phyloP scores from a whole-genome alignment of 2,888 invertebrate genomes.

The Protonemura montana region DNA sequence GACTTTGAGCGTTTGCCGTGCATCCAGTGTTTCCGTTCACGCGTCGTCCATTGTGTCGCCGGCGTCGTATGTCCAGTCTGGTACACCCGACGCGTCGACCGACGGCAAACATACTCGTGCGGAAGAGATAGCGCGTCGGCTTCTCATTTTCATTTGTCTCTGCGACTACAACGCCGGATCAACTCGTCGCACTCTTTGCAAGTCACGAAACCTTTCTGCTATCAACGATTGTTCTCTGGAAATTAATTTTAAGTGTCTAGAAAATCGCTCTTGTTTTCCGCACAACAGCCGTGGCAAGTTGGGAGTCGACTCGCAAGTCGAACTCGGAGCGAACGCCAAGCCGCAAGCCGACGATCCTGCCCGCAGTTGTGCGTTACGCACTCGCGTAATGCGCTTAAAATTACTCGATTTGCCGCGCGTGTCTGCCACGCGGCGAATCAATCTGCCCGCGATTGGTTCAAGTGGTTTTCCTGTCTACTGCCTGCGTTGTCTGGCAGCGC shows the following conservation, averaged over 20 bases:
- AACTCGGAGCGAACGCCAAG: too few relatives aligned
- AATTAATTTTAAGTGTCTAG: neutral
- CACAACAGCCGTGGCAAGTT: too few relatives aligned
- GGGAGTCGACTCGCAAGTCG: too few relatives aligned
- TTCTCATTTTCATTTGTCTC: neutral
- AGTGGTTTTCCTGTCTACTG: too few relatives aligned
- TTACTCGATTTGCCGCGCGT: neutral
- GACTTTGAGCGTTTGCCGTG: conserved; percentile 9
- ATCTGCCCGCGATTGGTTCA: neutral
- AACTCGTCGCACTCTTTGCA: neutral
- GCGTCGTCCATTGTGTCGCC: neutral
- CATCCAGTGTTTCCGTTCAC: neutral
- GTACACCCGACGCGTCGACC: neutral
- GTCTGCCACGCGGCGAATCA: neutral
- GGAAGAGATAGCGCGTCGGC: conserved; percentile 2
- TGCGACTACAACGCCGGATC: neutral
- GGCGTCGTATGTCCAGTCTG: neutral
- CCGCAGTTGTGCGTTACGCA: neutral
- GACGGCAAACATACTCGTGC: neutral
- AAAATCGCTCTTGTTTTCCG: neutral
- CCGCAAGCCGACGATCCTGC: neutral
- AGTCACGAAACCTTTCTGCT: neutral
- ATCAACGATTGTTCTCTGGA: neutral
- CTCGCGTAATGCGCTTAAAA: neutral
- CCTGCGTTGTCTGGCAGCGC: too few relatives aligned